These are phyloP conservation scores for Ichneumoninae sp. DNA, from an alignment of 2,888 invertebrate species.

Conservation along the genomic window DNA sequence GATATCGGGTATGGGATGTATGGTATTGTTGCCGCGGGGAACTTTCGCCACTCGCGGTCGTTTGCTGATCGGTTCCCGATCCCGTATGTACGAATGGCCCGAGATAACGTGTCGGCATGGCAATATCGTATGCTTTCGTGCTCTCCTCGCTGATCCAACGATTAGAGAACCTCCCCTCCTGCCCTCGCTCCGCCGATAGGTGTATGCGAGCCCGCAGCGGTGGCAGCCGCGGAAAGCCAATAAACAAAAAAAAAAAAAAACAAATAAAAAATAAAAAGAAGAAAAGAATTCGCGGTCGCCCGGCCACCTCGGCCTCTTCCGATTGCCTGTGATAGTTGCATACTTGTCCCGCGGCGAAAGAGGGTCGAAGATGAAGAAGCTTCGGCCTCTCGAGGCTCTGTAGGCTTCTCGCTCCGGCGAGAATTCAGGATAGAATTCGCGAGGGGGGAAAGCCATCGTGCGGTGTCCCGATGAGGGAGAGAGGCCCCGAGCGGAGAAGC, in stretches of 20 bases:
- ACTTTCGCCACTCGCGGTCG: constrained; percentile 19
- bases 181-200: constrained; percentile 19
- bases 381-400: constrained; percentile 24
- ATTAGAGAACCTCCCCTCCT: constrained; percentile 50
- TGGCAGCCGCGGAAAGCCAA: constrained; percentile 38
- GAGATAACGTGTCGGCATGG: constrained; percentile 55
- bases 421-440: constrained; percentile 64
- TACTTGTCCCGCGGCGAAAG: constrained; percentile 50
- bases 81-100: constrained; percentile 49
- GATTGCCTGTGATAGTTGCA: constrained; percentile 67
- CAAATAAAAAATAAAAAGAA: constrained; percentile 1
- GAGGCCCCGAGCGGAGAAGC: constrained; percentile 66
- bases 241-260: constrained; percentile 18
- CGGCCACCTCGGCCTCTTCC: constrained; percentile 41
- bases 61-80: constrained; percentile 40
- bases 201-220: constrained; percentile 39
- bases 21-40: constrained; percentile 37
- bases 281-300: constrained; percentile 43
- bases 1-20: constrained; percentile 4
- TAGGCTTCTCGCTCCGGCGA: background rate
- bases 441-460: constrained; percentile 64
- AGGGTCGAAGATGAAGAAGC: constrained; percentile 55
- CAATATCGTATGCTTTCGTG: constrained; percentile 66
- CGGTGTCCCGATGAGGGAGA: constrained; percentile 64
- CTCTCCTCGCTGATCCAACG: constrained; percentile 66